Percentiles rank a stretch among this genome's conserved stretches.
These are phyloP conservation scores for Urocynchramus pylzowi DNA, from an alignment of 2,113 vertebrate species.

Conservation along the genomic window DNA sequence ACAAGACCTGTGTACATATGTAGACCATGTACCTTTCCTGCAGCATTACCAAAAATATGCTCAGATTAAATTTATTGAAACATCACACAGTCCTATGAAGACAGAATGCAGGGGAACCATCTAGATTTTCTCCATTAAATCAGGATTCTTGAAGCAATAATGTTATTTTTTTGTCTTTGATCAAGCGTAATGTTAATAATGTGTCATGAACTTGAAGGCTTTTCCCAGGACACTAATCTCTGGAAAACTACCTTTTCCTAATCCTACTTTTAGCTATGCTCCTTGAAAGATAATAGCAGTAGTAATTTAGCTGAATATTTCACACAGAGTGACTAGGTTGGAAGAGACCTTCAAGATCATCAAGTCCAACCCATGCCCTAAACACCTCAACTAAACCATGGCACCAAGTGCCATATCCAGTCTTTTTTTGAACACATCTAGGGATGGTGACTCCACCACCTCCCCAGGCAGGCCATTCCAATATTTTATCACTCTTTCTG, in stretches of 20 bases:
- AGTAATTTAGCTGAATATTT: background rate
- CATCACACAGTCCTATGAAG: background rate
- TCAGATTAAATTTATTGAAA: background rate
- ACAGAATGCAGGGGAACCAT: background rate
- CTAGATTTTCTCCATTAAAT: background rate
- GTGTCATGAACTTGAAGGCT: background rate
- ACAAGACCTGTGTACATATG: background rate
- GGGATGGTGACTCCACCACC: too few relatives aligned
- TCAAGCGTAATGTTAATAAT: background rate
- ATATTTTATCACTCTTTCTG: too few relatives aligned
- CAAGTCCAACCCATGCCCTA: too few relatives aligned
- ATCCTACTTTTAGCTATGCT: background rate
- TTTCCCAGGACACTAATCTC: background rate
- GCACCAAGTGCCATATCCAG: too few relatives aligned
- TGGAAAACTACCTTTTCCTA: background rate
- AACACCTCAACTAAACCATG: too few relatives aligned
- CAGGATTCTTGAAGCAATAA: background rate
- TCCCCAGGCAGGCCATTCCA: too few relatives aligned
- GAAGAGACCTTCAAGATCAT: too few relatives aligned
- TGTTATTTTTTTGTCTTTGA: background rate
- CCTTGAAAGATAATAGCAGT: background rate
- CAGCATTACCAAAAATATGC: background rate
- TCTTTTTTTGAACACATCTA: too few relatives aligned
- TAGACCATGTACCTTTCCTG: background rate
- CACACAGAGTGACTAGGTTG: too few relatives aligned